Evolutionary conservation across 2,113 vertebrate species (phyloP).

Genomic region (Sterrhoptilus dennistouni): DNA sequence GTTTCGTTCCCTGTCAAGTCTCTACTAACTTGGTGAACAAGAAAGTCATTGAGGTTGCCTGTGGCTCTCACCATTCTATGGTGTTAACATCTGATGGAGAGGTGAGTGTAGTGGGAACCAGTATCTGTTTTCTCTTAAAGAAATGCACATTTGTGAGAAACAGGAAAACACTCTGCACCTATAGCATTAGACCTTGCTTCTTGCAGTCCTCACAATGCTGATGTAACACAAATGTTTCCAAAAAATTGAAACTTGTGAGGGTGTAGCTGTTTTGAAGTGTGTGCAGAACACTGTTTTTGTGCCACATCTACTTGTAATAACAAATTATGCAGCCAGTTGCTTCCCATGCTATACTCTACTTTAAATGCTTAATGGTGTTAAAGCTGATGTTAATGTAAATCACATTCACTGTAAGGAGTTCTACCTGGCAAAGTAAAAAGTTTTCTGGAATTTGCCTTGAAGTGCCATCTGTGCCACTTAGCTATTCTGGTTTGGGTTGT

Average conservation of each 20-base stretch:
- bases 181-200: neutral
- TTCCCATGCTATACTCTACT: neutral
- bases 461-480: neutral
- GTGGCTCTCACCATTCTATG: slow-evolving; percentile 96
- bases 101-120: slow-evolving; percentile 72
- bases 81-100: slow-evolving; percentile 92
- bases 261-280: neutral
- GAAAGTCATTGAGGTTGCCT: slow-evolving; percentile 91
- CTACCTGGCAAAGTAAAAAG: neutral
- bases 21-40: slow-evolving; percentile 94
- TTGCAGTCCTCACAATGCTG: neutral
- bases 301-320: neutral
- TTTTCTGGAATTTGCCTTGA: neutral
- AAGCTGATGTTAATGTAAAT: neutral
- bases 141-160: neutral
- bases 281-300: neutral
- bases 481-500: neutral
- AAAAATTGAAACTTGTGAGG: neutral
- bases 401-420: neutral
- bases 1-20: slow-evolving; percentile 86
- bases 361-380: neutral
- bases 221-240: neutral
- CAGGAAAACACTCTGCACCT: neutral
- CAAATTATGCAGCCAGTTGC: neutral
- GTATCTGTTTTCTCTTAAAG: neutral